These are phyloP conservation scores for Bryconaethiops microstoma DNA, from an alignment of 2,797 vertebrate species.

Conservation along the genomic window DNA sequence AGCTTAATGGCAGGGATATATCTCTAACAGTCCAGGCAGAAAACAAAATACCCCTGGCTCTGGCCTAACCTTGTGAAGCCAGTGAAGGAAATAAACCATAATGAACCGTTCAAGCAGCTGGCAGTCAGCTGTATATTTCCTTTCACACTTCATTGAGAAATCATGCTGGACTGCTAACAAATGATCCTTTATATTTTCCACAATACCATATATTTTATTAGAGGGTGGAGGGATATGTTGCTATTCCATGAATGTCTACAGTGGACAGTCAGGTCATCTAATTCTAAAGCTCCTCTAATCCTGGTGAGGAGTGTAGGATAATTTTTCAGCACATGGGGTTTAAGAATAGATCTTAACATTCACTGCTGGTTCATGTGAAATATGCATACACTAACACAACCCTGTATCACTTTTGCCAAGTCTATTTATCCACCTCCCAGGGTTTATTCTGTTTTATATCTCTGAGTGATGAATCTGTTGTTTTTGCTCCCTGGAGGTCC, in stretches of 20 bases:
- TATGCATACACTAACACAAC: constrained; percentile 31
- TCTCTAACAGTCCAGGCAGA: not conserved
- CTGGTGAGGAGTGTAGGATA: constrained; percentile 16
- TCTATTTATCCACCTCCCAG: constrained; percentile 31
- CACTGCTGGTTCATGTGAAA: constrained; percentile 28
- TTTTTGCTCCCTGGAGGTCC: constrained; percentile 9
- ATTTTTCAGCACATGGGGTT: constrained; percentile 17
- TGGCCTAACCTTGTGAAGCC: constrained; percentile 20
- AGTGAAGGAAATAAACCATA: constrained; percentile 1
- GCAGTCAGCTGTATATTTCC: not conserved
- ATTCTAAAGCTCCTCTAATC: constrained; percentile 33
- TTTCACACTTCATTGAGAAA: constrained; percentile 12
- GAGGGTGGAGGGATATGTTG: constrained; percentile 5
- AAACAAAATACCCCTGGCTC: constrained; percentile 1
- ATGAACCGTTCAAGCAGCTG: not conserved
- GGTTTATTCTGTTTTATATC: constrained; percentile 37
- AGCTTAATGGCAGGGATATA: constrained; percentile 8
- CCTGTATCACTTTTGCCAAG: constrained; percentile 43
- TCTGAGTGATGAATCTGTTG: constrained; percentile 39
- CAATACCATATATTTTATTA: constrained; percentile 17
- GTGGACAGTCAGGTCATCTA: constrained; percentile 36
- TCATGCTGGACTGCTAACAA: constrained; percentile 46
- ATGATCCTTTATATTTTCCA: constrained; percentile 1
- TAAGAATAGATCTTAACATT: constrained; percentile 42
- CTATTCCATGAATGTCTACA: not conserved